phyloP scores from a whole-genome alignment of 2,113 vertebrate species.

The Xiphophorus maculatus region DNA sequence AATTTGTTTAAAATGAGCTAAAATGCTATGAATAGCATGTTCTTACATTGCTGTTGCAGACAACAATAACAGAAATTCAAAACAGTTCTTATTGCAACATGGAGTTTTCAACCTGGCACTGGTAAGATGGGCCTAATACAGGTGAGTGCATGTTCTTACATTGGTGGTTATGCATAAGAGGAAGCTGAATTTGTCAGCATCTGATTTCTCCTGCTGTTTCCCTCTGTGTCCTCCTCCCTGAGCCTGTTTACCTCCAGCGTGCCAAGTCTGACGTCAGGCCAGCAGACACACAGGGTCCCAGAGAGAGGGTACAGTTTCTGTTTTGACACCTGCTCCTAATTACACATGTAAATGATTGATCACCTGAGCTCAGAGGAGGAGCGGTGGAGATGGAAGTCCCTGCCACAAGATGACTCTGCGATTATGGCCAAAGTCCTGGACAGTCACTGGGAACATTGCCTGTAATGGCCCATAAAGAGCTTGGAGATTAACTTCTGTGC shows the following conservation, averaged over 20 bases:
- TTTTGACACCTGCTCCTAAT: constrained; percentile 84
- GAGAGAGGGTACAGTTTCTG: constrained; percentile 78
- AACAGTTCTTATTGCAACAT: no score
- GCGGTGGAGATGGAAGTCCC: constrained; percentile 65
- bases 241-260: constrained; percentile 63
- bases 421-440: constrained; percentile 58
- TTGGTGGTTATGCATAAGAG: constrained; percentile 43
- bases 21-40: no score
- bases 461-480: constrained; percentile 58
- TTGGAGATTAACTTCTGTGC: constrained; percentile 79
- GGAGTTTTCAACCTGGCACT: no score
- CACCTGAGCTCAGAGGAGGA: constrained; percentile 66
- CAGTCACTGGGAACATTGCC: constrained; percentile 57
- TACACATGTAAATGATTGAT: constrained; percentile 86
- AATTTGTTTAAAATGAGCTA: no score
- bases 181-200: constrained; percentile 54
- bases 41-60: no score
- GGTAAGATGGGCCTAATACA: no score
- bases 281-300: constrained; percentile 58
- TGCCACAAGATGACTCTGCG: constrained; percentile 53
- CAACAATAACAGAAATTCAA: no score
- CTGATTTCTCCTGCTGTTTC: constrained; percentile 45
- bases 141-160: constrained; percentile 6
- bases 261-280: constrained; percentile 79
- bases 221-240: constrained; percentile 45